These are phyloP conservation scores for Steinernema carpocapsae DNA, from an alignment of 2,888 invertebrate species.

Conservation along the genomic window DNA sequence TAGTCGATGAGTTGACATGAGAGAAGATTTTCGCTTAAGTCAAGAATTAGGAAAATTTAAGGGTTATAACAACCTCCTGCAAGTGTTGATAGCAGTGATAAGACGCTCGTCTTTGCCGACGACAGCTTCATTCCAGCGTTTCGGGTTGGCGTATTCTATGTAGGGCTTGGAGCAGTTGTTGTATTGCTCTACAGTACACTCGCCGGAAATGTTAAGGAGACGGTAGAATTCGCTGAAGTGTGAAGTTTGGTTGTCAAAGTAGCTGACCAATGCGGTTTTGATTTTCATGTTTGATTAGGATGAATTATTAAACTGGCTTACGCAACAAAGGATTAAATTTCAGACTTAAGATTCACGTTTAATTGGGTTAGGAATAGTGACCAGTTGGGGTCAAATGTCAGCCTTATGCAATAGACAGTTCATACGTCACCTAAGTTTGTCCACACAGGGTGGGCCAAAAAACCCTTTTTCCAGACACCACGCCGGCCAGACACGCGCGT, in stretches of 20 bases:
- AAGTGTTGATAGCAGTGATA: neutral
- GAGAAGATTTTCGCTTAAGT: slow-evolving; percentile 50
- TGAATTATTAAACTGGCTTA: too few relatives aligned
- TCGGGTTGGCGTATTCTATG: slow-evolving; percentile 45
- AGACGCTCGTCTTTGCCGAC: slow-evolving; percentile 13
- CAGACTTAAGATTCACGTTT: neutral
- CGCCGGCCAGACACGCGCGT: too few relatives aligned
- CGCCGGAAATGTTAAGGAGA: slow-evolving; percentile 50
- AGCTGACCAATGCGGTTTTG: too few relatives aligned
- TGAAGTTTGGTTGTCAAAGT: too few relatives aligned
- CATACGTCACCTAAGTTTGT: too few relatives aligned
- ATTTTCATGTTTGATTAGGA: too few relatives aligned
- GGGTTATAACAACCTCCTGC: neutral
- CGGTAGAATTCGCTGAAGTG: slow-evolving; percentile 51
- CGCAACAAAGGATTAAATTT: too few relatives aligned
- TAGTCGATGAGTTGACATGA: slow-evolving; percentile 52
- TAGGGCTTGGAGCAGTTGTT: slow-evolving; percentile 57
- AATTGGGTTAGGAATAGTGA: too few relatives aligned
- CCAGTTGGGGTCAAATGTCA: too few relatives aligned
- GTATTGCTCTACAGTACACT: slow-evolving; percentile 59
- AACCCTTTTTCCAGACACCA: too few relatives aligned
- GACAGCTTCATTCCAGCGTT: slow-evolving; percentile 30
- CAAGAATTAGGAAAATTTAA: neutral
- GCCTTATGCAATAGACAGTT: too few relatives aligned
- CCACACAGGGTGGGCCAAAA: too few relatives aligned